phyloP scores from a whole-genome alignment of 2,113 vertebrate genomes.

The Struthio camelus region DNA sequence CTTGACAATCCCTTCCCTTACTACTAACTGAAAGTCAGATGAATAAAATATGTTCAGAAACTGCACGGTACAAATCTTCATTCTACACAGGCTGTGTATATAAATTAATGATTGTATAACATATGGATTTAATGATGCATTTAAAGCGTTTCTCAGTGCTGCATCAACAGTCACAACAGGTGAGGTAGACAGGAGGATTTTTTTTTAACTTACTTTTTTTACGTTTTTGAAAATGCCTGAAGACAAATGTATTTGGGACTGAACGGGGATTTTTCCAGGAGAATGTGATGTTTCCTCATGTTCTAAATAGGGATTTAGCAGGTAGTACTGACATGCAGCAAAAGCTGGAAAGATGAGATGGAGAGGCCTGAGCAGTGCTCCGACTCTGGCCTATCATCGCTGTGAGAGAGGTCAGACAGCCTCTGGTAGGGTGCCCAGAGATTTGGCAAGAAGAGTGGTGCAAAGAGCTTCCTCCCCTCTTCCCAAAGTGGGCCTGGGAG shows the following conservation, averaged over 20 bases:
- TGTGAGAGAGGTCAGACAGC: not conserved
- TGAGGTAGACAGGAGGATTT: not conserved
- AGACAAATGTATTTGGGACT: not conserved
- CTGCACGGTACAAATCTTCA: not conserved
- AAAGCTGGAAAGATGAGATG: not conserved
- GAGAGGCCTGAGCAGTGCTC: not conserved
- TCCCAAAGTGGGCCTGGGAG: not conserved
- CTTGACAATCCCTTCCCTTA: not conserved
- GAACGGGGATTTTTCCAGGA: not conserved
- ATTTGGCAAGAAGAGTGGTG: not conserved
- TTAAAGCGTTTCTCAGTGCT: not conserved
- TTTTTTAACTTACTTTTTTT: not conserved
- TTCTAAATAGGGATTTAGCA: not conserved
- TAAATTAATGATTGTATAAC: not conserved
- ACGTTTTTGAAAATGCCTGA: not conserved
- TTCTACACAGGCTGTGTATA: no score
- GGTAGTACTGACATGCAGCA: fast-evolving
- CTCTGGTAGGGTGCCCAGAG: not conserved
- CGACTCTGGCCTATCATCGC: not conserved
- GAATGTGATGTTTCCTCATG: not conserved
- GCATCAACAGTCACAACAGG: not conserved
- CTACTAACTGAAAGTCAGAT: not conserved
- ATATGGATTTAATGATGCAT: not conserved
- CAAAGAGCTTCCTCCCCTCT: not conserved
- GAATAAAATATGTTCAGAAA: not conserved